phyloP scores from a whole-genome alignment of 2,113 vertebrate species.

The Heliornis fulica region DNA sequence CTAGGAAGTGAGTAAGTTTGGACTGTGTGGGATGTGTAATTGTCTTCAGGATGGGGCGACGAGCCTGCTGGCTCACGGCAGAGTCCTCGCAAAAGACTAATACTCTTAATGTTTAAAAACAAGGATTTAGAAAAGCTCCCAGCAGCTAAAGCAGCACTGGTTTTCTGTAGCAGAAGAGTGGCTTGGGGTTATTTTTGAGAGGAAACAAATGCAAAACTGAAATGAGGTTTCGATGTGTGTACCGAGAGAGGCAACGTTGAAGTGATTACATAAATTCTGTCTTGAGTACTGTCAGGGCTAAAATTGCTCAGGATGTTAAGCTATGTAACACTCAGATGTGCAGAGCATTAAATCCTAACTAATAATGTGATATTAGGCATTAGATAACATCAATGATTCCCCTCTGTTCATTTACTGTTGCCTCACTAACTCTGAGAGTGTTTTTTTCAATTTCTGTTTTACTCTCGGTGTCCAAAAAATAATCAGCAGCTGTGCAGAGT shows the following conservation, averaged over 20 bases:
- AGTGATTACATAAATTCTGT: background rate
- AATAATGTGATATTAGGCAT: background rate
- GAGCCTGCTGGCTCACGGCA: background rate
- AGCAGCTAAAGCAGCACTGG: background rate
- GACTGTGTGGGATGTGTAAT: background rate
- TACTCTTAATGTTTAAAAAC: background rate
- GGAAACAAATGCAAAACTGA: background rate
- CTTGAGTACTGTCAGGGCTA: background rate
- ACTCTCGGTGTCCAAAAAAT: background rate
- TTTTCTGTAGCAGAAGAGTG: background rate
- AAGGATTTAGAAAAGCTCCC: background rate
- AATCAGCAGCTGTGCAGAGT: slow-evolving; percentile 27
- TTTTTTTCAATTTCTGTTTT: slow-evolving; percentile 21
- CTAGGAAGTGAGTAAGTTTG: slow-evolving; percentile 32
- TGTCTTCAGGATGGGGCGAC: background rate
- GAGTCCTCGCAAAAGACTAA: background rate
- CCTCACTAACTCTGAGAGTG: background rate
- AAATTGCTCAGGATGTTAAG: background rate
- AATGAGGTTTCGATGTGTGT: background rate
- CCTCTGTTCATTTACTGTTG: background rate
- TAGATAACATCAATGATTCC: background rate
- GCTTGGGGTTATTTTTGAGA: background rate
- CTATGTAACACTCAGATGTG: background rate
- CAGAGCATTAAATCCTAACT: background rate
- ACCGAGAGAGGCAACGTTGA: background rate